Base-by-base conservation (phyloP, 2,113 vertebrate genomes). In the Myrmecophaga tridactyla region DNA sequence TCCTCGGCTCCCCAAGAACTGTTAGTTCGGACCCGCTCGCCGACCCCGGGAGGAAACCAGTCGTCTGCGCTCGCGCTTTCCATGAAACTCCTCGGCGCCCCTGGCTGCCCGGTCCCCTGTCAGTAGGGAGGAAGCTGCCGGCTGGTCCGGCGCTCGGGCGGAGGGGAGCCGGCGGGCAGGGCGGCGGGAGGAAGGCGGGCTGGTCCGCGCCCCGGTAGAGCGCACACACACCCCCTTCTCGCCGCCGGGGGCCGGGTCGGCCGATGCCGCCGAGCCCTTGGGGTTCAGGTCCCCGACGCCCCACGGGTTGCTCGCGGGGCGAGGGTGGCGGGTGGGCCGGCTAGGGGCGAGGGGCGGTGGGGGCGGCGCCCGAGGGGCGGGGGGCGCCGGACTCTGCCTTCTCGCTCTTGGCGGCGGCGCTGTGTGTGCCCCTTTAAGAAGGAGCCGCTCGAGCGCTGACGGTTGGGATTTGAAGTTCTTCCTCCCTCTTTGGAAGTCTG, bases 391-490 rank as follows among this genome's bases (percentile, higher is more conserved):
- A 15, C 95, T 95, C 94, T 88, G 94, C 96, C 96, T 93, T 92
- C 88, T 86, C 86, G 87, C 89, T 92, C 91, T 77, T 36, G 94
- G 95, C 75, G 72, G 87, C 81, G 96, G 88, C 41, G 78, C 89
- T n/a, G 96, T 97, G 97, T 56, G 88, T 97, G 96, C 90, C 97
- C 96, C 98, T 98, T 98, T 98, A 98, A 98, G 98, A 97, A 96
- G 95, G 96, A 98, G 97, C 98, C 96, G 98, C 97, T 98, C 96
- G 97, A 98, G 98, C 98, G 96, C 97, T 98, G 98, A 98, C 98
- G 98, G 98, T 98, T 98, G 98, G 98, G 98, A 98, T 98, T 98
- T 98, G 98, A 98, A 98, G 98, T 98, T 97, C 92, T 97, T 96
- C 96, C 96, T 97, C 97, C 94, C 96, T 94, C 94, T 96, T 96